Evolutionary conservation across 2,888 invertebrate species (phyloP).

Genomic region (Leptinotarsa peninsularis): DNA sequence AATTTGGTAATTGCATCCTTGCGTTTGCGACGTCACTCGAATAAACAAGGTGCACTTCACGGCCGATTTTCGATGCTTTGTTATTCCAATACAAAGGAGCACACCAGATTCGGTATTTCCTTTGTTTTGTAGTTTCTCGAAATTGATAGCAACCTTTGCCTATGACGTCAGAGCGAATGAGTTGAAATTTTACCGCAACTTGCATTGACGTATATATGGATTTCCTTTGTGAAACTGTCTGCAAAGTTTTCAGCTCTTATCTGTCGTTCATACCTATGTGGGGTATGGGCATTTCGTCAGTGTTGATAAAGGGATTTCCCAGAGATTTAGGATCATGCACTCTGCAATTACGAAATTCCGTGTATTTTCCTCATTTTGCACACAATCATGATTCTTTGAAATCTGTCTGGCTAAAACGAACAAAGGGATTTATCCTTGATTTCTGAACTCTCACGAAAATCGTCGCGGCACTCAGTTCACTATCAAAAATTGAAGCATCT

Average conservation of each 20-base stretch:
- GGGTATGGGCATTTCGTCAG: background rate
- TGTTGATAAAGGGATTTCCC: background rate
- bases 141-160: background rate
- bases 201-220: background rate
- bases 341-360: background rate
- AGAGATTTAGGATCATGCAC: background rate
- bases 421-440: too few species aligned
- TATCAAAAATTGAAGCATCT: too few species aligned
- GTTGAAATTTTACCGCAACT: conserved; percentile 10
- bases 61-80: conserved; percentile 51
- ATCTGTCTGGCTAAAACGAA: too few species aligned
- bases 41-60: conserved; percentile 47
- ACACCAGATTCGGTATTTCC: conserved; percentile 17
- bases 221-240: conserved; percentile 11
- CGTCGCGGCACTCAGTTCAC: too few species aligned
- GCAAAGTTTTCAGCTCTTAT: background rate
- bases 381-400: too few species aligned
- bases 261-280: background rate
- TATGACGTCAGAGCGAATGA: background rate
- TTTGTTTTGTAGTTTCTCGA: conserved; percentile 22
- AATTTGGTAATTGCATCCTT: conserved; percentile 58
- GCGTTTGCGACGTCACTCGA: conserved; percentile 58
- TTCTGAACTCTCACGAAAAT: too few species aligned
- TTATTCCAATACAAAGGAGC: conserved; percentile 29
- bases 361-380: background rate